phyloP scores from a whole-genome alignment of 2,797 vertebrate species.

The Periparus ater region DNA sequence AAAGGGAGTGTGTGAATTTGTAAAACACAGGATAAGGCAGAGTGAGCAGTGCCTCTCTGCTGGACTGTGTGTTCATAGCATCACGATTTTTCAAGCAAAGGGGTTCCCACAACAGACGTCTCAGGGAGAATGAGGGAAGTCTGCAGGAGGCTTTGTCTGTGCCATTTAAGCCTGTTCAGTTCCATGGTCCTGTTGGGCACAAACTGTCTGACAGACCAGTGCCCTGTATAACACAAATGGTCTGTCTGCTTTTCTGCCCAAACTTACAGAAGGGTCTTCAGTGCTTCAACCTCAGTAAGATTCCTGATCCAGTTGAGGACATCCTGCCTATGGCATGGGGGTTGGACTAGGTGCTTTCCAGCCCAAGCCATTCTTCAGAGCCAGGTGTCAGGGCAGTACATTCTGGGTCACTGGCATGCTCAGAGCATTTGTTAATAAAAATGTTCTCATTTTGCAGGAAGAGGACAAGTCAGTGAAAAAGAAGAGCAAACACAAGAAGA shows the following conservation, averaged over 20 bases:
- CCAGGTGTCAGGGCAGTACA: neutral
- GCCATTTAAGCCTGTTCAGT: neutral
- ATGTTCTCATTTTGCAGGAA: conserved; percentile 75
- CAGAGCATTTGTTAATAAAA: neutral
- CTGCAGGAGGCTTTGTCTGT: neutral
- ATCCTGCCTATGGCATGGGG: neutral
- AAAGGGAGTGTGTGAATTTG: neutral
- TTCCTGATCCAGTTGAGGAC: neutral
- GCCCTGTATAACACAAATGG: neutral
- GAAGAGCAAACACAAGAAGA: conserved; percentile 86
- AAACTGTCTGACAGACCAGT: neutral
- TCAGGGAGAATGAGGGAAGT: neutral
- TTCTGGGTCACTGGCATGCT: neutral
- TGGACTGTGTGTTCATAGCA: neutral
- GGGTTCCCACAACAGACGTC: neutral
- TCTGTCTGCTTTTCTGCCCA: neutral
- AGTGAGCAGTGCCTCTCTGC: neutral
- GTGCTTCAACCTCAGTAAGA: neutral
- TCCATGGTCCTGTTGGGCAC: neutral
- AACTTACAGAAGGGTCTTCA: neutral
- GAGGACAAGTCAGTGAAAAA: conserved; percentile 88
- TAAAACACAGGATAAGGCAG: neutral
- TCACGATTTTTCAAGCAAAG: neutral
- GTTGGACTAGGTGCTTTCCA: neutral
- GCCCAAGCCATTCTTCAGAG: neutral